Evolutionary conservation across 2,113 vertebrate species (phyloP).

Genomic region (Cyanoramphus novaezelandiae): DNA sequence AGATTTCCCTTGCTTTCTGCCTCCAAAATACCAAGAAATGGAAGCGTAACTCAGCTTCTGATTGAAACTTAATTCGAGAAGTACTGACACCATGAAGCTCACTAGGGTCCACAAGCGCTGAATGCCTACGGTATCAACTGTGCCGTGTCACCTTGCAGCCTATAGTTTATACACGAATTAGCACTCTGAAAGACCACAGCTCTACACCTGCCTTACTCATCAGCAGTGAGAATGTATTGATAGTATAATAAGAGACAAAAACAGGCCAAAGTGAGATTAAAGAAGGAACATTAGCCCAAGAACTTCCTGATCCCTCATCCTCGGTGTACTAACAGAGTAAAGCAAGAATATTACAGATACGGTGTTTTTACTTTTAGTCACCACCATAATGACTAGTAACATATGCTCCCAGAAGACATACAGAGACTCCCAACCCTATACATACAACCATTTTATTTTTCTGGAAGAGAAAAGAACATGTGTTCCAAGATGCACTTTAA

Average conservation of each 20-base stretch:
- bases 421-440: background rate
- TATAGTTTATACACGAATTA: background rate
- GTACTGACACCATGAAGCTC: background rate
- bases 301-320: background rate
- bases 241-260: background rate
- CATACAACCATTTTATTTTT: background rate
- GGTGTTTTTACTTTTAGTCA: fast-evolving
- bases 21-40: background rate
- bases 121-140: background rate
- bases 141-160: background rate
- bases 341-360: background rate
- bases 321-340: background rate
- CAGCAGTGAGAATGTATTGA: background rate
- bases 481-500: background rate
- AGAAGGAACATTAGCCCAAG: background rate
- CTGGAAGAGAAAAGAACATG: background rate
- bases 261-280: background rate
- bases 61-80: background rate
- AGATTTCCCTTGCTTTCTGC: background rate
- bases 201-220: background rate
- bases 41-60: background rate
- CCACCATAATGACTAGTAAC: background rate
- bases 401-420: background rate
- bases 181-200: background rate
- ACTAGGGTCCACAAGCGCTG: background rate